Base-by-base conservation (phyloP, 2,888 invertebrate species). In the Alentia gelatinosa region DNA sequence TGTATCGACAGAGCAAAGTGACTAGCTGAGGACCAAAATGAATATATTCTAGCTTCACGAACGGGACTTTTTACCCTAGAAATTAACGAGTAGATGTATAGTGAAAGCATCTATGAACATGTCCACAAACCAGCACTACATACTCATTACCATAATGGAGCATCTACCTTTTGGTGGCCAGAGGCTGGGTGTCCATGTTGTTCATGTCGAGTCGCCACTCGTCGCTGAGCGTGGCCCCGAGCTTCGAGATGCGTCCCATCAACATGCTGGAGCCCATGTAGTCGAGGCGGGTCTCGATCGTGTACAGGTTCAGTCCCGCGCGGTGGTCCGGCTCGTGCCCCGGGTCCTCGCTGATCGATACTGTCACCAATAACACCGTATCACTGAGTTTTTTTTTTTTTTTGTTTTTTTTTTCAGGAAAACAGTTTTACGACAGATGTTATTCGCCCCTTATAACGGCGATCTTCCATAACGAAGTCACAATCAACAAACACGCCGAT, bases 221-320 rank as follows among this genome's bases (percentile, higher is more conserved):
- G 96, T 99, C 99, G 92, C 97, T 97, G 92, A 98, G 90, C 30
- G 90, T 89, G 37, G 98, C 98, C 89, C 97, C 97, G 93, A 98
- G 97, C 23, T 97, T 97, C 93, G 98, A 98, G 84, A 99, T 98
- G 89, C 99, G 97, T 15, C 98, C 98, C 98, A 99, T 98, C 92
- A 99, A 96, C 91, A 98, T 98, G 63, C 98, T 98, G n/a, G 99
- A 98, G 92, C 99, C 99, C 99, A 99, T 99, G 97, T 99, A 99
- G 97, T 99, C 99, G 91, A 99, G 97, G 33, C 99, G 97, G 93
- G 98, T 97, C 96, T 99, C 99, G 89, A 99, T 96, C 23, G 98
- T 98, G 94, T 97, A 97, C 92, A 99, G 97, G 94, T 98, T 97
- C 92, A 95, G 88, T 74, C 94, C 98, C 96, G 84, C 98, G 89